Conservation (phyloP, 2,888 invertebrate genomes). For the Rhorus exstirpatorius region DNA sequence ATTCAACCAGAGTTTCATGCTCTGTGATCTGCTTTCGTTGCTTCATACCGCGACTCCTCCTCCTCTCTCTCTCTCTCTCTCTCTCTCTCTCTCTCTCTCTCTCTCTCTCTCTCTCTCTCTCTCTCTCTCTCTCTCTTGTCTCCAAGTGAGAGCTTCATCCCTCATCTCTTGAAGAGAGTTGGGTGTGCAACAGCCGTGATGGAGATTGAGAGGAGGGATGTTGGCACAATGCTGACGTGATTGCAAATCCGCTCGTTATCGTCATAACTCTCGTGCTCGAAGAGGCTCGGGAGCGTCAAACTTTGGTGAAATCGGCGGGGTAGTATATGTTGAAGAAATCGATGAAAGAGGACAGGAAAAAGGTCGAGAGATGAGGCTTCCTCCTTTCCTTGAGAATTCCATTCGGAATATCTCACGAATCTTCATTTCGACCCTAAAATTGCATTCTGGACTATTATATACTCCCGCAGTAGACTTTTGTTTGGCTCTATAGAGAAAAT, state of each 20-base stretch:
- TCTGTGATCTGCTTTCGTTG: slow-evolving; percentile 79
- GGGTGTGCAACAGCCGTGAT: slow-evolving; percentile 76
- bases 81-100: too few species aligned
- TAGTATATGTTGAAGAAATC: slow-evolving; percentile 5
- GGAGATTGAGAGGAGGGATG: slow-evolving; percentile 59
- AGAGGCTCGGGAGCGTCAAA: slow-evolving; percentile 34
- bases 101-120: too few species aligned
- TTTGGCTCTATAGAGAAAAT: too few species aligned
- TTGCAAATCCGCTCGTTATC: slow-evolving; percentile 85
- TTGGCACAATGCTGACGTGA: slow-evolving; percentile 83
- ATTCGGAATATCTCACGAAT: too few species aligned
- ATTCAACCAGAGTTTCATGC: slow-evolving; percentile 74
- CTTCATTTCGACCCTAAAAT: too few species aligned
- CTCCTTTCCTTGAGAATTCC: too few species aligned
- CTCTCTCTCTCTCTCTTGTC: too few species aligned
- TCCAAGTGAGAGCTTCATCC: too few species aligned
- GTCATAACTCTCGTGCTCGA: slow-evolving; percentile 77
- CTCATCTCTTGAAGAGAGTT: slow-evolving; percentile 56
- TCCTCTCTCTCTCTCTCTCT: slow-evolving; percentile 17
- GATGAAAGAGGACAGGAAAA: slow-evolving; percentile 15
- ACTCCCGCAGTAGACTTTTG: too few species aligned
- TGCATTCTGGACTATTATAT: too few species aligned
- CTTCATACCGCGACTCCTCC: slow-evolving; percentile 25
- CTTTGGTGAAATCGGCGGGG: slow-evolving; percentile 13
- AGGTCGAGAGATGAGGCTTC: neutral